phyloP scores from a whole-genome alignment of 92 coral and sea anemone species.

The Anthopleura xanthogrammica region DNA sequence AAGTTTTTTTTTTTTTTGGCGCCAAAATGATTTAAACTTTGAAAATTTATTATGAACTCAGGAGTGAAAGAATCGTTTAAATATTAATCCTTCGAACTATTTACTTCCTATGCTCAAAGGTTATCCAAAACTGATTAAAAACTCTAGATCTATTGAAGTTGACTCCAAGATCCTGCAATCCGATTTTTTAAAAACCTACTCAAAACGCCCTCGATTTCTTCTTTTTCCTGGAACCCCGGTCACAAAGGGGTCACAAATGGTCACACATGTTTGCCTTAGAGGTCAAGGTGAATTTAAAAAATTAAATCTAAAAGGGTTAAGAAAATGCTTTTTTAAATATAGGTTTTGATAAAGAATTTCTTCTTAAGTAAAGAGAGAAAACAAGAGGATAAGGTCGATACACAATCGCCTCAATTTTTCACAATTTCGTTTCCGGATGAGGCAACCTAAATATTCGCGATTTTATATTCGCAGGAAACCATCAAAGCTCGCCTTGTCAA shows the following conservation, averaged over 20 bases:
- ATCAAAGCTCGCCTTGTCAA: background rate
- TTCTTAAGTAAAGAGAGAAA: background rate
- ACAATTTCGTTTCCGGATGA: conserved; percentile 12
- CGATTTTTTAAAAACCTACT: background rate
- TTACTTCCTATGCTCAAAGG: too few species aligned
- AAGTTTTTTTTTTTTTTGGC: background rate
- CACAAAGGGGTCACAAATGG: too few species aligned
- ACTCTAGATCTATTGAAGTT: background rate
- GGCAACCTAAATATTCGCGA: background rate
- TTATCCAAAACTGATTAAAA: too few species aligned
- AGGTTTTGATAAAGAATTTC: background rate
- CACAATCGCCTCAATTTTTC: background rate
- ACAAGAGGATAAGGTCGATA: background rate
- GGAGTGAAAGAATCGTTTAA: background rate
- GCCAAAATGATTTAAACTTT: background rate
- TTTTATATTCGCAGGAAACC: conserved; percentile 6
- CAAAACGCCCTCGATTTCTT: background rate
- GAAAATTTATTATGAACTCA: background rate
- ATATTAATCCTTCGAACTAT: background rate
- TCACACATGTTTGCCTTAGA: too few species aligned
- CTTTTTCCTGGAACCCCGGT: background rate
- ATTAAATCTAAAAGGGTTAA: background rate
- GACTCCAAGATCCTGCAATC: background rate
- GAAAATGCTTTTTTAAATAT: background rate
- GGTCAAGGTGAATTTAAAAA: background rate